Evolutionary conservation across 1,140 invertebrate genomes (phyloP).

Genomic region (Drosophila athabasca): DNA sequence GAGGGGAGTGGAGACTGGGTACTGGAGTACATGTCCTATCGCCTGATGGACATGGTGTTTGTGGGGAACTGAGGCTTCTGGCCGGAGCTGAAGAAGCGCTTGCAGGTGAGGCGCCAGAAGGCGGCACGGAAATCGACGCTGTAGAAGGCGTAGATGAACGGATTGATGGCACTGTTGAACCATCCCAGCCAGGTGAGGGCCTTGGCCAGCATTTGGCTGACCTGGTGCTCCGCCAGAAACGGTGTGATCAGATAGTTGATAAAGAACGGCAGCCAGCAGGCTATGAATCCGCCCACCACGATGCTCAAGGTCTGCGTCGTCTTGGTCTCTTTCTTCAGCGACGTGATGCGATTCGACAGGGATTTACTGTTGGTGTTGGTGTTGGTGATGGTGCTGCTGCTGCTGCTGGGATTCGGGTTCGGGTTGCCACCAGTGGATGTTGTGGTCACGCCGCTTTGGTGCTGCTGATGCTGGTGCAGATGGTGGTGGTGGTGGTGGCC

Average conservation of each 20-base stretch:
- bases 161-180: slow-evolving; percentile 95
- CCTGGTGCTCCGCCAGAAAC: slow-evolving; percentile 86
- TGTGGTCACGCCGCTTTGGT: slow-evolving; percentile 37
- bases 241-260: slow-evolving; percentile 92
- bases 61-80: slow-evolving; percentile 78
- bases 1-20: neutral
- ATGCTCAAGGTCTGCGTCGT: slow-evolving; percentile 95
- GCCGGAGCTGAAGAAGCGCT: slow-evolving; percentile 83
- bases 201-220: slow-evolving; percentile 88
- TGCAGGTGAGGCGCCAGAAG: slow-evolving; percentile 91
- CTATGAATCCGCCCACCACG: slow-evolving; percentile 95
- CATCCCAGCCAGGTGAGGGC: slow-evolving; percentile 96
- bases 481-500: slow-evolving; percentile 38
- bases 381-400: slow-evolving; percentile 14
- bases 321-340: slow-evolving; percentile 91
- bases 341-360: slow-evolving; percentile 85
- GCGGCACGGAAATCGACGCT: slow-evolving; percentile 93
- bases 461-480: slow-evolving; percentile 40
- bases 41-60: slow-evolving; percentile 81
- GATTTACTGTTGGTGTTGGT: slow-evolving; percentile 59
- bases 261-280: slow-evolving; percentile 96
- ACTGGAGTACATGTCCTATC: slow-evolving; percentile 41
- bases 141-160: slow-evolving; percentile 95
- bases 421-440: neutral
- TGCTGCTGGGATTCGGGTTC: slow-evolving; percentile 1